Base-by-base conservation (phyloP, 2,797 vertebrate genomes). In the Cryptoprocta ferox region DNA sequence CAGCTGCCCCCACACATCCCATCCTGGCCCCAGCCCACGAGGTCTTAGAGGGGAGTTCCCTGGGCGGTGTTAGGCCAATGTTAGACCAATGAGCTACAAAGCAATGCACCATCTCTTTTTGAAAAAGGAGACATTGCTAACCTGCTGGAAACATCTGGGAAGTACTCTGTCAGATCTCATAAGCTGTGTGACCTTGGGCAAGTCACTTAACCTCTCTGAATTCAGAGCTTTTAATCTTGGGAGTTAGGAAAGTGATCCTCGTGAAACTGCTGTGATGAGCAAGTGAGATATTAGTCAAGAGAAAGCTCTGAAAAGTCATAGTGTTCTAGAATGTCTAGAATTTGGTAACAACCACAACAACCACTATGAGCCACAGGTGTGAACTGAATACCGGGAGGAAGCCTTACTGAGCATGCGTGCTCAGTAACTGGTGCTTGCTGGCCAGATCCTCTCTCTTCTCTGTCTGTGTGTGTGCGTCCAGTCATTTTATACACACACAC, bases 161-260 rank as follows among this genome's bases (percentile, higher is more conserved):
- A 82, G 32, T 45, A 59, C 30, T 80, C 73, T 63, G 48, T 86
- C 91, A 79, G 42, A 45, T 85, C 66, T 78, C 65, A 85, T 48
- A 39, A 92, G 45, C 87, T 73, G 32, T 91, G 92, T 94, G 94
- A 75, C n/a, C 78, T 96, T 37, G 61, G 84, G 39, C 56, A 75
- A 94, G 66, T 53, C 39, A 28, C 24, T 83, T 37, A 92, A 26
- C 65, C 56, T 93, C 80, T 97, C 89, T 86, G 70, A 68, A 32
- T 87, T 73, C 28, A 35, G 79, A 90, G 16, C 39, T 81, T 93
- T 48, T 71, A 45, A 66, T 87, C 45, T 39, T 61, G 56, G 87
- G 66, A 76, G 73, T 84, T 16, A 53, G 19, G 32, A 61, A 89
- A 87, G 73, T 56, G 68, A 89, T n/a, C 37, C 71, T 28, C 8